These are phyloP conservation scores for Apostichopus californicus DNA, from an alignment of 35 echinoderm and acorn worm genomes.

Conservation along the genomic window DNA sequence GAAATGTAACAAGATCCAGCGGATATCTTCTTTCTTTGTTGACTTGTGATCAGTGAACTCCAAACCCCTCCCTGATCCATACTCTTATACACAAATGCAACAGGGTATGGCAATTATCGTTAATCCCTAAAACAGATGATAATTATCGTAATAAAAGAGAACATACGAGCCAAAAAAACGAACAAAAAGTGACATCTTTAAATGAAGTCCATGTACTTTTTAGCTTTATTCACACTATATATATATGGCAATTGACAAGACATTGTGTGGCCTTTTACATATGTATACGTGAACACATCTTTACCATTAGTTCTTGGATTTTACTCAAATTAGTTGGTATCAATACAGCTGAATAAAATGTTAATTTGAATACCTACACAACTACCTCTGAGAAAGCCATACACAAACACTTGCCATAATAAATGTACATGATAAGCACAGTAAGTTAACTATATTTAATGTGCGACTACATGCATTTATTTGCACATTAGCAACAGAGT, in stretches of 20 bases:
- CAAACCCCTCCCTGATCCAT: too few relatives aligned
- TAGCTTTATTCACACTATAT: slow-evolving; percentile 47
- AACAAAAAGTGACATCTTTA: background rate
- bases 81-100: too few relatives aligned
- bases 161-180: background rate
- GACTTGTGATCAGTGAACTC: too few relatives aligned
- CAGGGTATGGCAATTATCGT: too few relatives aligned
- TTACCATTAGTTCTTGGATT: background rate
- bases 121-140: too few relatives aligned
- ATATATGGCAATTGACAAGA: slow-evolving; percentile 55
- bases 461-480: background rate
- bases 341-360: slow-evolving; percentile 50
- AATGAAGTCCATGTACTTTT: slow-evolving; percentile 41
- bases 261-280: slow-evolving; percentile 53
- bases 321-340: background rate
- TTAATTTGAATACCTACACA: slow-evolving; percentile 52
- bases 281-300: slow-evolving; percentile 44
- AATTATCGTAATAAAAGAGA: background rate
- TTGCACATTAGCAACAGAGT: background rate
- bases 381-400: slow-evolving; percentile 26
- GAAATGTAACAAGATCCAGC: too few relatives aligned
- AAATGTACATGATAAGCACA: slow-evolving; percentile 32
- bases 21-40: too few relatives aligned
- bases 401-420: slow-evolving; percentile 25
- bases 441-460: background rate